Evolutionary conservation across 2,113 vertebrate species (phyloP), one percentile per base, ranked within the genome.

Genomic region (Circaetus cinerascens): DNA sequence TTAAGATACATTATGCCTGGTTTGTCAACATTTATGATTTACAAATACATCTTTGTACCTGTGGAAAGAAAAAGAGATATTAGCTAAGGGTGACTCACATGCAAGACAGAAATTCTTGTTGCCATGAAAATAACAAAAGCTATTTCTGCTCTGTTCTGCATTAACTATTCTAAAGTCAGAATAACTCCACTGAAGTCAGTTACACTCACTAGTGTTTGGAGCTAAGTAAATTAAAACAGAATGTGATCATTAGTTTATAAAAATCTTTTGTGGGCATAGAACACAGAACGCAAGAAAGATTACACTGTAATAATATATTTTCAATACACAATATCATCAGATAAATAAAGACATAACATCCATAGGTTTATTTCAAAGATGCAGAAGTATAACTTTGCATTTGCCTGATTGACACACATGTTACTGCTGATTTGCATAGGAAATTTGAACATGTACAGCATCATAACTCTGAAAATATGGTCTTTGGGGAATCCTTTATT

Each of bases 21-120:
- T 95, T 91, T 96, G 76, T 89, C 88, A 92, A 80, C 36, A 72
- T 71, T 81, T 91, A 46, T 80, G 36, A 78, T 84, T 95, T 97
- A 72, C 46, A 81, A 87, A 80, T 74, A 40, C 40, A 27, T 85
- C 36, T 87, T 48, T 75, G 50, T 57, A 82, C 30, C 19, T 19
- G 3, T 56, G 27, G 51, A 91, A 95, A 59, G 34, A 67, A 86
- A 60, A 86, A 51, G 13, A 12, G 1, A 15, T 80, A 57, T 57
- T 81, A 90, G 13, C 68, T 56, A 72, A 78, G 21, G 5, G 36
- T 43, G 21, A 64, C 46, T 88, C 45, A 75, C 20, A 57, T n/a
- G 30, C 25, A 75, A 87, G 40, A 75, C 29, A 72, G n/a, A 92
- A 83, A 86, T 34, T 57, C 50, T 71, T 83, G 11, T 62, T 83